Conservation (phyloP, 2,888 invertebrate genomes). For the Quadroppia sp. region DNA sequence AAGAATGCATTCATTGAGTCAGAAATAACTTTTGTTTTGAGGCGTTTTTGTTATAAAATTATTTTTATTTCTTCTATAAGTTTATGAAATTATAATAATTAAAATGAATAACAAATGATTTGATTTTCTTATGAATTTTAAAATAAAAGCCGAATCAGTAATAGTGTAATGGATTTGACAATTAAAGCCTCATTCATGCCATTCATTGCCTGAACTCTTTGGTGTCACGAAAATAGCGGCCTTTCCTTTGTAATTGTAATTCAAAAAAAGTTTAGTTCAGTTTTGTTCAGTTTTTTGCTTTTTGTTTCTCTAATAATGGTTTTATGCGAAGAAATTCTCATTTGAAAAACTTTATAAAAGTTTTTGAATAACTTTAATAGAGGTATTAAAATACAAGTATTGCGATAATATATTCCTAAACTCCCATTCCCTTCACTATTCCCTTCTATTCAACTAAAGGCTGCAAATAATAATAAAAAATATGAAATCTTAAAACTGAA, state of each 20-base stretch:
- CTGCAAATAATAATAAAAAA: background rate
- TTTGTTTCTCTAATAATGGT: slow-evolving; percentile 16
- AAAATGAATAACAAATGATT: background rate
- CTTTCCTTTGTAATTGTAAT: slow-evolving; percentile 31
- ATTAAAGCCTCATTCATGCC: background rate
- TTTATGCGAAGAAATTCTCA: background rate
- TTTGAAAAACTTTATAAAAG: background rate
- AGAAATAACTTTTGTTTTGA: no score
- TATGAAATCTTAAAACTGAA: background rate
- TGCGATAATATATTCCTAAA: background rate
- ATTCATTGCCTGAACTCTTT: slow-evolving; percentile 15
- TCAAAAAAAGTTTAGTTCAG: slow-evolving; percentile 19
- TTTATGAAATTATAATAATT: no score
- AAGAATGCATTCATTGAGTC: no score
- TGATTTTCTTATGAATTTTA: slow-evolving; percentile 1
- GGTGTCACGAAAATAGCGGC: slow-evolving; percentile 32
- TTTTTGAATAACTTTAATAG: background rate
- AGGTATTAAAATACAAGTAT: slow-evolving; percentile 6
- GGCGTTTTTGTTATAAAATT: no score
- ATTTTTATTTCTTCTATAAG: no score
- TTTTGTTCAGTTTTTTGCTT: no score
- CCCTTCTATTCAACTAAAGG: background rate
- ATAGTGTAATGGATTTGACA: background rate
- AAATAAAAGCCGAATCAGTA: background rate
- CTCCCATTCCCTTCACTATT: background rate